Evolutionary conservation across 2,797 vertebrate genomes (phyloP), one percentile per base, ranked within the genome.

Genomic region (Cyclura pinguis): DNA sequence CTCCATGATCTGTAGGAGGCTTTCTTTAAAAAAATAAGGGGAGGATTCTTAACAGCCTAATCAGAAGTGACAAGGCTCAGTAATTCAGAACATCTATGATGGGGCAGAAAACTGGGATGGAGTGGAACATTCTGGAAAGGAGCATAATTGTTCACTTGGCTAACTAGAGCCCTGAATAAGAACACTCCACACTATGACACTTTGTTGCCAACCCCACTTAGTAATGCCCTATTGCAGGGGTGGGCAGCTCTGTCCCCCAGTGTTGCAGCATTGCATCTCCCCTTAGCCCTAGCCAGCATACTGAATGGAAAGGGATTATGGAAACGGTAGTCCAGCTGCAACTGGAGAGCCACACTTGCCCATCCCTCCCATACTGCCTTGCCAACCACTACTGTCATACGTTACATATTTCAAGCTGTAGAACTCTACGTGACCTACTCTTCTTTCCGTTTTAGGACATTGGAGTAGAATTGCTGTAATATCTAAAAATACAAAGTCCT

Each of bases 281-380:
- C 38, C 38, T 42, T 8, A 76, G 20, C 24, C 38, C 74, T 32
- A 18, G 72, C 29, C n/a, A 74, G n/a, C n/a, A 74, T 18, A n/a
- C 0, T 29, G 27, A 74, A 35, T 18, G 20, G 20, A 24, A 20
- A 77, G 7, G 74, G 74, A 22, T 77, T 47, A 22, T 47, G 74
- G 22, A 14, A 74, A 35, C 1, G 35, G 14, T 77, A 24, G 9
- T 77, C 8, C 8, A 77, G 42, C 8, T 9, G 35, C 22, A 77
- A 42, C n/a, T 77, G 74, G 35, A 76, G 5, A 38, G 10, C 74
- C 8, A 18, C 6, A 55, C 29, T 55, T 55, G 4, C 24, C 32
- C 13, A 81, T 55, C 32, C 6, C 18, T 80, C 47, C n/a, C 59
- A 78, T 90, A 20, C 22, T 92, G 57, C 90, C 94, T 96, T 94